These are phyloP conservation scores for Marasmarcha lunaedactyla DNA, from an alignment of 2,888 invertebrate species.

Conservation along the genomic window DNA sequence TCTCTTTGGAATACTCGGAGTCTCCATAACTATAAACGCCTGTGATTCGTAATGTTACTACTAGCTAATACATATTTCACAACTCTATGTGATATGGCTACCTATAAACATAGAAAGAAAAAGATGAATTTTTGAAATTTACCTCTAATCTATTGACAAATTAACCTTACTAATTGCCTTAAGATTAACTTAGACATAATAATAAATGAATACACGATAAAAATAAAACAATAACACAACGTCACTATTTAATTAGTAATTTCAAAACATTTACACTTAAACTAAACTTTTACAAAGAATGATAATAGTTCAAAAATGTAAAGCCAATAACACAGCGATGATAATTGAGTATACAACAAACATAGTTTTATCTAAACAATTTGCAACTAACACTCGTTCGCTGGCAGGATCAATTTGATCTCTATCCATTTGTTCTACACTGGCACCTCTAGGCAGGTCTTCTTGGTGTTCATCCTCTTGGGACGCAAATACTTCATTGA, in stretches of 20 bases:
- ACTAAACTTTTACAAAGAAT: too few relatives aligned
- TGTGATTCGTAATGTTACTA: too few relatives aligned
- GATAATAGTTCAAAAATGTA: slow-evolving; percentile 38
- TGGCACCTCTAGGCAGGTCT: slow-evolving; percentile 22
- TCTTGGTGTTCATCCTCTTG: slow-evolving; percentile 36
- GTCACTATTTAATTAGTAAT: too few relatives aligned
- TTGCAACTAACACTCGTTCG: slow-evolving; percentile 36
- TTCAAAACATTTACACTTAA: too few relatives aligned
- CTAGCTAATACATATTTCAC: too few relatives aligned
- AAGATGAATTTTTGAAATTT: neutral
- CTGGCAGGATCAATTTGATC: slow-evolving; percentile 25
- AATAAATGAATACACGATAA: too few relatives aligned
- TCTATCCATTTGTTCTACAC: slow-evolving; percentile 46
- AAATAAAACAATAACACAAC: too few relatives aligned
- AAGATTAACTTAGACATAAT: too few relatives aligned
- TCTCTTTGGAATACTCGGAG: too few relatives aligned
- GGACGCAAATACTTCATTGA: slow-evolving; percentile 32
- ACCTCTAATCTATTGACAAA: slow-evolving; percentile 7
- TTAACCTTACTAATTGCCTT: slow-evolving; percentile 10
- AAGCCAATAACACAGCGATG: slow-evolving; percentile 34
- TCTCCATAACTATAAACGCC: too few relatives aligned
- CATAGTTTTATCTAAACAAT: slow-evolving; percentile 39
- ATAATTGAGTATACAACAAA: slow-evolving; percentile 39
- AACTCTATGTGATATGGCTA: too few relatives aligned
- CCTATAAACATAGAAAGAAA: neutral